Evolutionary conservation across 2,113 vertebrate genomes (phyloP).

Genomic region (Chaenogobius annularis): DNA sequence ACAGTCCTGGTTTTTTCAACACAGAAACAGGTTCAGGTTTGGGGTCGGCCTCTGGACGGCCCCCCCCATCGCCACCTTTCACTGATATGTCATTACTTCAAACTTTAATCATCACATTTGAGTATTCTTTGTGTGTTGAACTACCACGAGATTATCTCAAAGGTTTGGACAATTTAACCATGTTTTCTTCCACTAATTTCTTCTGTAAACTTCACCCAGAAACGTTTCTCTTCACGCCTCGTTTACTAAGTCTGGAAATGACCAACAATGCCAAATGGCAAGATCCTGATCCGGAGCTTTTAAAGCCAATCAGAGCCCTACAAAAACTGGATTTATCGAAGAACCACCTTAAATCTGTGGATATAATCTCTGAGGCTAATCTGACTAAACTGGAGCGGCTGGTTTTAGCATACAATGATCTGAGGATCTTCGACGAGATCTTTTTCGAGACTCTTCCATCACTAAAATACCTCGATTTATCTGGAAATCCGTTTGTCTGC

Average conservation of each 20-base stretch:
- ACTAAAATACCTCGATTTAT: constrained; percentile 69
- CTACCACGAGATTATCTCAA: background rate
- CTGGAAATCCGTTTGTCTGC: constrained; percentile 72
- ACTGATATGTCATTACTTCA: background rate
- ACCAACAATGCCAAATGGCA: background rate
- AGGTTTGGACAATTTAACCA: background rate
- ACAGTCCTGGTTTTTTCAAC: background rate
- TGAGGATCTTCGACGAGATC: constrained; percentile 39
- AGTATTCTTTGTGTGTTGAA: background rate
- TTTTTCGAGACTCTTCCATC: constrained; percentile 51
- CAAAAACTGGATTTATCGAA: background rate
- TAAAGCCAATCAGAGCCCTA: background rate
- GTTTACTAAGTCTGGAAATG: background rate
- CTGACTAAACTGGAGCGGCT: constrained; percentile 62
- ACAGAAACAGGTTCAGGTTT: no score
- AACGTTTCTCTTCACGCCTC: background rate
- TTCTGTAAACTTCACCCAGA: background rate
- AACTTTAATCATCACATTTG: background rate
- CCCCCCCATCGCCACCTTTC: background rate
- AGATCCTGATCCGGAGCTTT: background rate
- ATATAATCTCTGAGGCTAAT: constrained; percentile 60
- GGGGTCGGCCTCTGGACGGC: no score
- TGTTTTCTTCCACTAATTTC: background rate
- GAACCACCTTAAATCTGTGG: constrained; percentile 56
- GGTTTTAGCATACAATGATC: constrained; percentile 55